phyloP scores from a whole-genome alignment of 2,797 vertebrate species.

The Poeciliopsis gracilis region DNA sequence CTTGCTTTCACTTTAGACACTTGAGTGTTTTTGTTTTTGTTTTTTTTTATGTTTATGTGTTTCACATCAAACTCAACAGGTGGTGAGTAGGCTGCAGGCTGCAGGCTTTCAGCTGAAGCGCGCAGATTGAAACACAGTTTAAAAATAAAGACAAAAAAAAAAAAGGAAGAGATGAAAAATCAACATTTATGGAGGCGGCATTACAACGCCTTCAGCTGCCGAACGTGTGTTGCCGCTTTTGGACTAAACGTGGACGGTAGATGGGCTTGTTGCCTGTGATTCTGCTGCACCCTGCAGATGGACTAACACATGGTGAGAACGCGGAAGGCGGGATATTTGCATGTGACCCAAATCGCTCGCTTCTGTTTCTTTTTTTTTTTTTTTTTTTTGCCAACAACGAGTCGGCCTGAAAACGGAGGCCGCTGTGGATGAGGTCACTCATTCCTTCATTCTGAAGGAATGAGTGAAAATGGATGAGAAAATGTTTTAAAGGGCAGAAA shows the following conservation, averaged over 20 bases:
- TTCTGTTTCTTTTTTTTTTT: no score
- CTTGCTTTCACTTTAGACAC: slow-evolving; percentile 16
- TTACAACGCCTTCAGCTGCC: slow-evolving; percentile 57
- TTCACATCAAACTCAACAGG: slow-evolving; percentile 31
- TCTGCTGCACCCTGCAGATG: slow-evolving; percentile 81
- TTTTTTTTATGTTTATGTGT: not conserved
- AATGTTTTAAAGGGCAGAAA: no score
- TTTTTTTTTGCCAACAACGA: slow-evolving; percentile 21
- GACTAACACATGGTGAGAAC: slow-evolving; percentile 85
- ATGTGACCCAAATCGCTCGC: slow-evolving; percentile 83
- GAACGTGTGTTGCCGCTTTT: slow-evolving; percentile 70
- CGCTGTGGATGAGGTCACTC: slow-evolving; percentile 8
- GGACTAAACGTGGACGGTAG: slow-evolving; percentile 72
- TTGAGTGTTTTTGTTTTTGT: not conserved
- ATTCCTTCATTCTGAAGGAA: no score
- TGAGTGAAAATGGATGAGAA: no score
- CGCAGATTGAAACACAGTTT: not conserved
- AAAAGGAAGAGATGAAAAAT: not conserved
- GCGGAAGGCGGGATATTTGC: slow-evolving; percentile 80
- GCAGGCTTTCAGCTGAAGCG: not conserved
- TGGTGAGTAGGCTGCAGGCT: not conserved
- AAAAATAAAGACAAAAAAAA: not conserved
- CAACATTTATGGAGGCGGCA: slow-evolving; percentile 14
- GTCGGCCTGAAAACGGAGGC: slow-evolving; percentile 49
- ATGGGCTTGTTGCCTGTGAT: slow-evolving; percentile 80